Conservation (phyloP, 2,113 vertebrate genomes). For the Nestor notabilis region DNA sequence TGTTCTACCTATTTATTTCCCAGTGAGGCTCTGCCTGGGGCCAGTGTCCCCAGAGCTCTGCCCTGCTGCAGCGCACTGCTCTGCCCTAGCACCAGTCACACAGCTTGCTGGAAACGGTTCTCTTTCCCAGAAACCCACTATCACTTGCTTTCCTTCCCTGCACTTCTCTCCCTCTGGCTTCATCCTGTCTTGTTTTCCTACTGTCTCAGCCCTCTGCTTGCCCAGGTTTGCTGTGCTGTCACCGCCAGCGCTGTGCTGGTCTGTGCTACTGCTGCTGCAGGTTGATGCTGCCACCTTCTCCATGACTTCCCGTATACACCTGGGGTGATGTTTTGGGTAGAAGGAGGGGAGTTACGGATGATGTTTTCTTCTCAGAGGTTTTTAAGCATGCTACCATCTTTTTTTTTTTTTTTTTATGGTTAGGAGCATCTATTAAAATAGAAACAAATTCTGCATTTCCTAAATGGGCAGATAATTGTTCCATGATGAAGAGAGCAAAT, state of each 20-base stretch:
- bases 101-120: not conserved
- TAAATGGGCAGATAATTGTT: slow-evolving; percentile 56
- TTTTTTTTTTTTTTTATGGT: not conserved
- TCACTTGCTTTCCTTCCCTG: not conserved
- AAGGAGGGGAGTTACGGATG: not conserved
- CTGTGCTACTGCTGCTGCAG: not conserved
- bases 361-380: not conserved
- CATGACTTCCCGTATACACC: not conserved
- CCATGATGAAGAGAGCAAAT: not conserved
- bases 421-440: not conserved
- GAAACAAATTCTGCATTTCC: slow-evolving; percentile 26
- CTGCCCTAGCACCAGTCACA: rapidly evolving
- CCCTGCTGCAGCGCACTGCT: rapidly evolving
- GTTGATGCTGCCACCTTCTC: not conserved
- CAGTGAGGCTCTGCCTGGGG: not conserved
- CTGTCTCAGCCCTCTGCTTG: rapidly evolving
- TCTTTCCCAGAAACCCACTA: not conserved
- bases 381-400: not conserved
- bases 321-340: not conserved
- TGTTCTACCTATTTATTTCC: not conserved
- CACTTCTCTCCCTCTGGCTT: not conserved
- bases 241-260: not conserved
- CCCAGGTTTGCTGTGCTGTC: not conserved
- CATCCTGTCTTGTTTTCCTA: not conserved
- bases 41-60: not conserved